Conservation (phyloP, 2,797 vertebrate species). For the Thaleichthys pacificus region DNA sequence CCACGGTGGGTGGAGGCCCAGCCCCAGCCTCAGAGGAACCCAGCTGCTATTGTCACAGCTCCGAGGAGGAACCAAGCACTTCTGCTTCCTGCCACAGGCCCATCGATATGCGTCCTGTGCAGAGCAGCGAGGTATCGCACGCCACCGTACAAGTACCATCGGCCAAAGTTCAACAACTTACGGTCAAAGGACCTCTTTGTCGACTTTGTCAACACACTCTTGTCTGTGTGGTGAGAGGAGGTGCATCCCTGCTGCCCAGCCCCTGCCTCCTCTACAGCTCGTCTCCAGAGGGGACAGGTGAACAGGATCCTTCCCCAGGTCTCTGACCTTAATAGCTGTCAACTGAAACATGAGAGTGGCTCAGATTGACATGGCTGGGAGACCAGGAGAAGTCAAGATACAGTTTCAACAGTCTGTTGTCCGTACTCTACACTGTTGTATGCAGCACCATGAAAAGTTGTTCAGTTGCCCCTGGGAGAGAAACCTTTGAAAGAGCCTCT, state of each 20-base stretch:
- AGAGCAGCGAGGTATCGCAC: no score
- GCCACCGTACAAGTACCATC: neutral
- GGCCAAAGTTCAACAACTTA: no score
- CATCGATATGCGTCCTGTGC: neutral
- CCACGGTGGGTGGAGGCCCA: neutral
- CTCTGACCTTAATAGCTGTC: slow-evolving; percentile 33
- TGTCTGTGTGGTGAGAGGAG: neutral
- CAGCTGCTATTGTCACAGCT: neutral
- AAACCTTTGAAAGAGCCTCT: neutral
- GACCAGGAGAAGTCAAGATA: neutral
- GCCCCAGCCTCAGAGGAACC: neutral
- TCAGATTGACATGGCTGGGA: slow-evolving; percentile 20
- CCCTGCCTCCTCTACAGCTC: slow-evolving; percentile 13
- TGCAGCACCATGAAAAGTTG: neutral
- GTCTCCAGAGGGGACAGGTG: slow-evolving; percentile 30
- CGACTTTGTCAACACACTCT: no score
- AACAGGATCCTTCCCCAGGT: slow-evolving; percentile 48
- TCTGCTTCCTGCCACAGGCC: neutral
- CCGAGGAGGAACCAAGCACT: neutral
- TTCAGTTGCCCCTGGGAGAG: neutral
- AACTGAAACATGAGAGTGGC: slow-evolving; percentile 45
- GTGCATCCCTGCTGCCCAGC: slow-evolving; percentile 6
- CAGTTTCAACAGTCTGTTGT: neutral
- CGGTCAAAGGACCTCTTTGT: no score
- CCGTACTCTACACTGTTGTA: neutral